Base-by-base conservation (phyloP, 35 echinoderm and acorn worm genomes). In the Diadema setosum region DNA sequence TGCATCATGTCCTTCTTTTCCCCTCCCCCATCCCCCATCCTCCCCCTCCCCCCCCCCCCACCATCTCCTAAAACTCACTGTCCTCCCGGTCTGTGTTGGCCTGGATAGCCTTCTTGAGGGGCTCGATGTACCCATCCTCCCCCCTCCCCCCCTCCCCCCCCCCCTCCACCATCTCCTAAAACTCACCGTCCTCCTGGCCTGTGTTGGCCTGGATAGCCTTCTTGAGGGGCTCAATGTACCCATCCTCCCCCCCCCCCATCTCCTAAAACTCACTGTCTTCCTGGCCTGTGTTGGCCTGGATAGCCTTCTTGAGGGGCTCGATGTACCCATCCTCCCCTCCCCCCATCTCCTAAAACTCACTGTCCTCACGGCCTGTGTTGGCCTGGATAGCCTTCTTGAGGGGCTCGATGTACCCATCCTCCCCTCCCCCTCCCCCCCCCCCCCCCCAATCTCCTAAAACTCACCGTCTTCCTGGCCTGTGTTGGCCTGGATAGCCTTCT, bases 341-440 rank as follows among this genome's bases (percentile, higher is more conserved):
- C n/a, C n/a, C n/a, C n/a, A n/a, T n/a, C n/a, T n/a, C n/a, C n/a
- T n/a, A n/a, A n/a, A n/a, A n/a, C n/a, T n/a, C n/a, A n/a, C n/a
- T n/a, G n/a, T 67, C 63, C 24, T 67, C 63, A 33, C 63, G 30
- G 63, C 37, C 37, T 26, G 8, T 67, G 25, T 78, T 78, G 40
- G 33, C 40, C 39, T 35, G 9, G 33, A 78, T 78, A 41, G 73
- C 37, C 40, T 78, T 78, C 73, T 78, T 78, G 21, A 83, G 34
- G 49, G 83, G 83, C 46, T 86, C 83, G 6, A 65, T 41, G 35
- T 86, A 90, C 42, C n/a, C n/a, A n/a, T n/a, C n/a, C n/a, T n/a
- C n/a, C n/a, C n/a, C n/a, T n/a, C n/a, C n/a, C n/a, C n/a, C n/a
- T n/a, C n/a, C n/a, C n/a, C n/a, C n/a, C n/a, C n/a, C n/a, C n/a